Percentiles rank a stretch among this genome's conserved stretches.
phyloP scores from a whole-genome alignment of 2,113 vertebrate genomes.

The Zosterops pallidus region DNA sequence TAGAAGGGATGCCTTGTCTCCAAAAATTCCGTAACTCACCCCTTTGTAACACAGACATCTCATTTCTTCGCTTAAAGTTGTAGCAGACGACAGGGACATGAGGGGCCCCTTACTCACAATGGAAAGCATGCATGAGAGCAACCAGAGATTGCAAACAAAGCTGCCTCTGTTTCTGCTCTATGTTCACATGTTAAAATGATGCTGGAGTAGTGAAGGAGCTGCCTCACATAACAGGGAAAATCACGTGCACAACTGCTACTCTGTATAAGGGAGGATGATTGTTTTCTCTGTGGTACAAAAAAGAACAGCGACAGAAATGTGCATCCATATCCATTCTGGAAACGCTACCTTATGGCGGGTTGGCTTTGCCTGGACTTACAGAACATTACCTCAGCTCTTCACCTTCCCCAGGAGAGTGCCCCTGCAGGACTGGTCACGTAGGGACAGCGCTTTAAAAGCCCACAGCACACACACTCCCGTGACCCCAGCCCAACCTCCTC shows the following conservation, averaged over 20 bases:
- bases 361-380: neutral
- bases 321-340: neutral
- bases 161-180: neutral
- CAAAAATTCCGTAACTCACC: neutral
- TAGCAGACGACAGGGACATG: neutral
- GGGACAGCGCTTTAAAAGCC: neutral
- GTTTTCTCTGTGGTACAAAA: neutral
- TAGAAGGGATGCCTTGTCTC: neutral
- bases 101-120: neutral
- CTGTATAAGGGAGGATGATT: fast-evolving
- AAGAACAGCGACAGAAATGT: neutral
- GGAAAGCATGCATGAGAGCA: neutral
- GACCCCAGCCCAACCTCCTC: neutral
- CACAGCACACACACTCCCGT: neutral
- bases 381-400: neutral
- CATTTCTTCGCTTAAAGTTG: neutral
- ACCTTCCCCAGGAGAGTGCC: neutral
- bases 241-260: neutral
- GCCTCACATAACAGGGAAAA: neutral
- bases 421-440: neutral
- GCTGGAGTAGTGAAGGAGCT: neutral
- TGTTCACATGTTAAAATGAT: neutral
- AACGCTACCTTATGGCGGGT: fast-evolving
- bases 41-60: neutral
- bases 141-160: neutral